Evolutionary conservation across 2,113 vertebrate species (phyloP).

Genomic region (Neogale vison): DNA sequence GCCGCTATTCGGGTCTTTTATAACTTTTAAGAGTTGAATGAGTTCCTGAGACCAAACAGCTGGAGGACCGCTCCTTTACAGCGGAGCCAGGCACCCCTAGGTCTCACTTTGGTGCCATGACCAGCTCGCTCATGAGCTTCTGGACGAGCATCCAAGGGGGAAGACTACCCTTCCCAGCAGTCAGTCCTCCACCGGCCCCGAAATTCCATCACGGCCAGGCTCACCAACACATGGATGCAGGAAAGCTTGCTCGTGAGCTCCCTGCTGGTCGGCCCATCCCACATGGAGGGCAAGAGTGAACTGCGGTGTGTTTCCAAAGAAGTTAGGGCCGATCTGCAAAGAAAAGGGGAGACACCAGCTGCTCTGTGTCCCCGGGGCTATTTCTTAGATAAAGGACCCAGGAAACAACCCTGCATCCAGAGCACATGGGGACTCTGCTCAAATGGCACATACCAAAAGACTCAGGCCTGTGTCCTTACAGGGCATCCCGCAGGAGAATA

Average conservation of each 20-base stretch:
- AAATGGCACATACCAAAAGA: background rate
- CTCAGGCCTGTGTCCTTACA: rapidly evolving
- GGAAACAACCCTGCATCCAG: background rate
- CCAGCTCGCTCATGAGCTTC: background rate
- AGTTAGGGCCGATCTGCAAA: background rate
- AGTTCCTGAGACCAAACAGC: background rate
- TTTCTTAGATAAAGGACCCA: background rate
- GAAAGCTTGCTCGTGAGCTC: background rate
- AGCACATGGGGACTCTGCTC: background rate
- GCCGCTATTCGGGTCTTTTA: background rate
- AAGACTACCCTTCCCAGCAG: rapidly evolving
- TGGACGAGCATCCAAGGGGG: too few relatives aligned
- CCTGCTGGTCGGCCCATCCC: background rate
- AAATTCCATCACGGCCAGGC: rapidly evolving
- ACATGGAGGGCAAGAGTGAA: rapidly evolving
- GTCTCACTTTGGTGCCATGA: background rate
- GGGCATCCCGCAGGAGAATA: background rate
- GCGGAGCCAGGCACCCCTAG: background rate
- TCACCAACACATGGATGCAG: background rate
- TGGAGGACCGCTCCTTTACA: background rate
- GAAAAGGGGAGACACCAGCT: background rate
- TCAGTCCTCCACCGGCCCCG: rapidly evolving
- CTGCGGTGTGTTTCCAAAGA: background rate
- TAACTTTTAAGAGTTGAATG: background rate
- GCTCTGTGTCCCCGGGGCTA: background rate